These are phyloP conservation scores for Littorina saxatilis DNA, from an alignment of 1,140 invertebrate species.

Conservation along the genomic window DNA sequence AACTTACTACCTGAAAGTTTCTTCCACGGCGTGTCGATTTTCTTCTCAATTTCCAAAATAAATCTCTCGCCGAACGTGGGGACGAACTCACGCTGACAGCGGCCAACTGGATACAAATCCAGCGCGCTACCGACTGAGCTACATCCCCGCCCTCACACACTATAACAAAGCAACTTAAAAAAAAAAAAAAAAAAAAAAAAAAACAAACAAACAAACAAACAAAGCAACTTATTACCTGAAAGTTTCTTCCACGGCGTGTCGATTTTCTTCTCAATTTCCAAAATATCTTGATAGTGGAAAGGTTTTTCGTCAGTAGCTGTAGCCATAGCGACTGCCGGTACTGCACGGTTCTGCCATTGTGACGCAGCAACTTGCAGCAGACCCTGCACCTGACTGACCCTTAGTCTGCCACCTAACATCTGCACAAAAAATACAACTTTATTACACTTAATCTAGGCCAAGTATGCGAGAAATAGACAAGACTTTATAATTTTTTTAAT, in stretches of 20 bases:
- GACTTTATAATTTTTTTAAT: no score
- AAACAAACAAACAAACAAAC: not conserved
- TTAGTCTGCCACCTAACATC: conserved; percentile 11
- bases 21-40: no score
- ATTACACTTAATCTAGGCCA: no score
- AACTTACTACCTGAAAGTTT: no score
- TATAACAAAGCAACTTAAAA: no score
- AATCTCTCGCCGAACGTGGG: no score
- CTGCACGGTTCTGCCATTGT: conserved; percentile 2
- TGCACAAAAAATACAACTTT: no score
- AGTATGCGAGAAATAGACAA: no score
- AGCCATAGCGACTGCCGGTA: conserved; percentile 37
- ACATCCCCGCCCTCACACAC: not conserved
- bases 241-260: conserved; percentile 73
- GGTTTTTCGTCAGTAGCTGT: conserved; percentile 67
- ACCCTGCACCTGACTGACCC: not conserved
- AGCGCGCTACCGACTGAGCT: no score
- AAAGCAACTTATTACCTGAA: conserved; percentile 57
- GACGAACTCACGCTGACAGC: no score
- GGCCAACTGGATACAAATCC: no score
- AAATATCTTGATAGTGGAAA: conserved; percentile 75
- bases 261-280: conserved; percentile 63
- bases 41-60: no score
- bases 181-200: not conserved
- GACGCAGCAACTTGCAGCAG: conserved; percentile 15